phyloP scores from a whole-genome alignment of 1,140 invertebrate species.

The Drosophila albomicans region DNA sequence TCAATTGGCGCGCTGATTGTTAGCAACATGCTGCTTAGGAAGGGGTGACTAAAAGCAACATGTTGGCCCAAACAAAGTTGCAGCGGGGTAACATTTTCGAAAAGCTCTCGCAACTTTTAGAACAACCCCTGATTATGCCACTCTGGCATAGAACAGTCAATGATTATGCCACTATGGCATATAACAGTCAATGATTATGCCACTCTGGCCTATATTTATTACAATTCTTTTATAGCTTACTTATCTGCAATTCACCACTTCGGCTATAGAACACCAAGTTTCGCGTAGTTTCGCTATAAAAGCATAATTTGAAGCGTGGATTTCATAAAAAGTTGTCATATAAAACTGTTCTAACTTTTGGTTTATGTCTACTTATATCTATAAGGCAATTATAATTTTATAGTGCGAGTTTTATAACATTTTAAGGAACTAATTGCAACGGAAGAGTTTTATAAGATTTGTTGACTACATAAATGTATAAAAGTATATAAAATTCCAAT shows the following conservation, averaged over 20 bases:
- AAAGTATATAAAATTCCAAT: too few relatives aligned
- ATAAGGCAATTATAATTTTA: too few relatives aligned
- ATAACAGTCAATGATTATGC: not conserved
- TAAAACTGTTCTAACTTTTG: too few relatives aligned
- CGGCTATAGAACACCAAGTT: not conserved
- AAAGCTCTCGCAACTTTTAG: slow-evolving; percentile 1
- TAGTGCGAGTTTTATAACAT: too few relatives aligned
- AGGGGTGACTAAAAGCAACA: slow-evolving; percentile 14
- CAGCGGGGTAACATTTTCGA: not conserved
- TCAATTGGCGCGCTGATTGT: slow-evolving; percentile 4
- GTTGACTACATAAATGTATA: too few relatives aligned
- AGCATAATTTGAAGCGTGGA: too few relatives aligned
- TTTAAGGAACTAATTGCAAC: too few relatives aligned
- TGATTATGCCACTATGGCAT: not conserved
- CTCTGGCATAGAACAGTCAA: too few relatives aligned
- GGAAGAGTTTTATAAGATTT: too few relatives aligned
- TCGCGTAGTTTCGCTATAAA: too few relatives aligned
- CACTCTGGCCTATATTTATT: slow-evolving; percentile 1
- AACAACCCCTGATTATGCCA: slow-evolving; percentile 4
- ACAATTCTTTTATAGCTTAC: not conserved
- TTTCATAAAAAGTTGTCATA: too few relatives aligned
- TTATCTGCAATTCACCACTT: not conserved
- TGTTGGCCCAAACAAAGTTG: not conserved
- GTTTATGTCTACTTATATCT: too few relatives aligned
- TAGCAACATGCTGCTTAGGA: slow-evolving; percentile 16